Conservation (phyloP, 2,888 invertebrate genomes). For the Xestoiulus laeticollis region DNA sequence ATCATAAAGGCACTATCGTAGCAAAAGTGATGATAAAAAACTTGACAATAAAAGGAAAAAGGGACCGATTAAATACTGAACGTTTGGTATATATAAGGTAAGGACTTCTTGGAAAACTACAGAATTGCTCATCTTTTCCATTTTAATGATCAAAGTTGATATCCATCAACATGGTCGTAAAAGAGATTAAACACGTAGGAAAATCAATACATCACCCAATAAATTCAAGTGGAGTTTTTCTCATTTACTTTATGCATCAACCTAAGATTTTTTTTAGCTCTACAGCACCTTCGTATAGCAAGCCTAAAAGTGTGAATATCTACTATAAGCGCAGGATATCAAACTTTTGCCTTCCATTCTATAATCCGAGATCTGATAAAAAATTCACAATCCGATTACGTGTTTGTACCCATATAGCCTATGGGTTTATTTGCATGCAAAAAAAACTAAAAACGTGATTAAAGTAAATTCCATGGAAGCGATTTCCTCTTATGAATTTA, state of each 20-base stretch:
- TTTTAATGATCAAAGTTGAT: background rate
- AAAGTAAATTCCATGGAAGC: background rate
- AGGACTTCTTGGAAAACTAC: background rate
- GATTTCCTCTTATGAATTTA: conserved; percentile 17
- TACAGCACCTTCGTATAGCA: background rate
- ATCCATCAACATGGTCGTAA: background rate
- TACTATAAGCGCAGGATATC: background rate
- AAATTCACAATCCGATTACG: conserved; percentile 31
- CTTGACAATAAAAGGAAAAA: no score
- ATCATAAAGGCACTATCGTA: background rate
- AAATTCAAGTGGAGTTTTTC: background rate
- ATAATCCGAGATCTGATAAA: background rate
- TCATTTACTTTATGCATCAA: background rate
- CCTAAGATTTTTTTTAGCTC: background rate
- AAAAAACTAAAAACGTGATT: background rate
- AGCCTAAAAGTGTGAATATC: background rate
- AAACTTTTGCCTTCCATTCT: background rate
- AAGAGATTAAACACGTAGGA: background rate
- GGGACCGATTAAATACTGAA: background rate
- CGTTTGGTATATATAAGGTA: background rate
- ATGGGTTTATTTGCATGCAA: background rate
- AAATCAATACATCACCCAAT: background rate
- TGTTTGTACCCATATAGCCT: background rate
- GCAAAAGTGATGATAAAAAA: background rate
- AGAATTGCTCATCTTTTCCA: background rate